Evolutionary conservation across 2,113 vertebrate species (phyloP), one percentile per base, ranked within the genome.

Genomic region (Gulo gulo): DNA sequence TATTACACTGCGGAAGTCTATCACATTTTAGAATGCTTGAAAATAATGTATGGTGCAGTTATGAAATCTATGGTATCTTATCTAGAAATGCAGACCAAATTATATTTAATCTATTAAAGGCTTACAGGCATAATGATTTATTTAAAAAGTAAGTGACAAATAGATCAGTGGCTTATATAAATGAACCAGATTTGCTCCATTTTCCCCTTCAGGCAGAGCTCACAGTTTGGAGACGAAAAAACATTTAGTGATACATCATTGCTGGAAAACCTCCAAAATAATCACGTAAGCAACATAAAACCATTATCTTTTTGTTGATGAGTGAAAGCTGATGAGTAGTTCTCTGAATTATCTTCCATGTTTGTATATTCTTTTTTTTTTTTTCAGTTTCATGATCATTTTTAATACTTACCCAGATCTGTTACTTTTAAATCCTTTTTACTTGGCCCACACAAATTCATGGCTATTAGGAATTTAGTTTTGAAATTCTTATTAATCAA

Each of bases 231-330:
- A 96, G 99, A 99, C 6, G 99, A 99, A 97, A 99, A 98, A 76
- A 98, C 98, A 97, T 99, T 99, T 98, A 99, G 98, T 98, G 99
- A 99, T 85, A 98, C 98, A 9, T 99, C 99, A 63, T 98, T 99
- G 98, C 98, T 99, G 98, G 99, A 99, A 99, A 99, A 99, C 98
- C 99, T 99, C 98, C 99, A 99, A 98, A 99, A 98, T 98, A 99
- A 99, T 99, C 99, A 99, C 98, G 99, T 99, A 99, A 99, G 99
- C 99, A 97, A 73, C 21, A 23, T 10, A 93, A 81, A 95, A 97
- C 84, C 4, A 29, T 69, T 85, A 24, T 88, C 47, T 95, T 92
- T 87, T 52, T 24, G 52, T 81, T 71, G 67, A 61, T 31, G 71
- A 69, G 50, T 42, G 4, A 23, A 92, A 88, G 42, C 4, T 95